phyloP scores from a whole-genome alignment of 2,888 invertebrate genomes.

The Escarpia spicata region DNA sequence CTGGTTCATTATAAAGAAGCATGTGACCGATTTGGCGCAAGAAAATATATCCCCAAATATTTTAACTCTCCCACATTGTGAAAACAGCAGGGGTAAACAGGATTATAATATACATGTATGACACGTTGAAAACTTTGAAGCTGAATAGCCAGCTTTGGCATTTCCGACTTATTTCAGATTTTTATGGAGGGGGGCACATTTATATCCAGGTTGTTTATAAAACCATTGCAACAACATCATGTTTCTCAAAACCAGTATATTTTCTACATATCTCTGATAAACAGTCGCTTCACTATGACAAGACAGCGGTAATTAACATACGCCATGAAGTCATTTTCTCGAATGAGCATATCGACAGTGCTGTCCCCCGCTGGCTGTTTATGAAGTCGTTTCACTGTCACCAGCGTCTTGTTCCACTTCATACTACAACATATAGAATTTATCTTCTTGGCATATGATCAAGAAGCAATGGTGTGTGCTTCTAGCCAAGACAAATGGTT shows the following conservation, averaged over 20 bases:
- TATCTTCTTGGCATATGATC: background rate
- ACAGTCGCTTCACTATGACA: background rate
- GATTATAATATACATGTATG: no score
- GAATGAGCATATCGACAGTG: constrained; percentile 63
- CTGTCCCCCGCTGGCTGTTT: constrained; percentile 52
- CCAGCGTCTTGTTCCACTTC: constrained; percentile 57
- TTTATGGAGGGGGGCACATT: no score
- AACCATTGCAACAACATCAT: no score
- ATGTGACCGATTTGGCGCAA: no score
- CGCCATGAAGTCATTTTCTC: constrained; percentile 61
- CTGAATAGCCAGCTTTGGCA: no score
- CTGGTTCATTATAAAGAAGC: no score
- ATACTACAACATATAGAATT: constrained; percentile 47
- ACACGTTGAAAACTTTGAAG: no score
- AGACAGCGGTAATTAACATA: constrained; percentile 37
- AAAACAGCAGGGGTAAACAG: no score
- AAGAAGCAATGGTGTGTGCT: background rate
- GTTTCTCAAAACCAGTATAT: background rate
- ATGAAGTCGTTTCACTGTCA: constrained; percentile 60
- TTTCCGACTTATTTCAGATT: no score
- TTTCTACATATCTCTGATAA: background rate
- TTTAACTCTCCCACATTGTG: no score
- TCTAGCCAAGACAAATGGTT: background rate
- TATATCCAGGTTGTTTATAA: no score
- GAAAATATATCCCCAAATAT: no score